These are phyloP conservation scores for Conus canariensis DNA, from an alignment of 2,888 invertebrate species.

Conservation along the genomic window DNA sequence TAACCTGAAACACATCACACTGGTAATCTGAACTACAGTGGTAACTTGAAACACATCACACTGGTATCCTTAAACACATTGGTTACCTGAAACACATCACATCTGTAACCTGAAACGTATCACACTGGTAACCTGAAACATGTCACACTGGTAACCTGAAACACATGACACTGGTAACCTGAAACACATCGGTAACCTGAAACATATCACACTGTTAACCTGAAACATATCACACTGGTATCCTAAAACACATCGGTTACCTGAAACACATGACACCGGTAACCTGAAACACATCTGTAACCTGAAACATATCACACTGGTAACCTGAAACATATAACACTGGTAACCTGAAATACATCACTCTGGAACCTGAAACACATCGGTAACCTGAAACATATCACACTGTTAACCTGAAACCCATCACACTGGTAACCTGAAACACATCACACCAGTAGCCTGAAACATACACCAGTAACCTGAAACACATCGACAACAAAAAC, in stretches of 20 bases:
- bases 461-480: slow-evolving; percentile 26
- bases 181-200: background rate
- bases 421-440: no score
- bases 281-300: background rate
- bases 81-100: background rate
- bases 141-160: slow-evolving; percentile 54
- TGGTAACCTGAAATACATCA: background rate
- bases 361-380: background rate
- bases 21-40: background rate
- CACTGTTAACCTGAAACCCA: background rate
- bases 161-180: background rate
- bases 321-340: background rate
- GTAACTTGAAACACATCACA: background rate
- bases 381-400: background rate
- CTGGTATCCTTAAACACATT: background rate
- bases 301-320: background rate
- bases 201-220: background rate
- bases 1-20: background rate
- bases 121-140: background rate
- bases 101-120: background rate
- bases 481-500: background rate
- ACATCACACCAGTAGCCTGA: slow-evolving; percentile 68
- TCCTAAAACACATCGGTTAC: slow-evolving; percentile 53
- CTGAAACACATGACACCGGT: slow-evolving; percentile 53
- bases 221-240: background rate